Conservation (phyloP, 1,140 invertebrate genomes). For the Drusus annulatus region DNA sequence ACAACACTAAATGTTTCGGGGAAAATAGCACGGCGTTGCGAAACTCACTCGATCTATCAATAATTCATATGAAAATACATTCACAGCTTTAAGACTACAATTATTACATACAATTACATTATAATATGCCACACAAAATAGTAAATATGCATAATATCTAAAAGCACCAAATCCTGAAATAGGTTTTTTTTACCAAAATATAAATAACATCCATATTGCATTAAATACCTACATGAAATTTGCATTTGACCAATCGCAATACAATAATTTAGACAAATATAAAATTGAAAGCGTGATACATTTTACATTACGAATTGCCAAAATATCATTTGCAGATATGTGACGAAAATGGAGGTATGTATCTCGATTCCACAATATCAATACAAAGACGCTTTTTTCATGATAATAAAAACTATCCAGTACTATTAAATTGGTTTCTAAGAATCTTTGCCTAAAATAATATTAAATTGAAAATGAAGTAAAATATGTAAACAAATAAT, state of each 20-base stretch:
- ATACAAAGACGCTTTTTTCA: too few species aligned
- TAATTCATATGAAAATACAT: slow-evolving; percentile 25
- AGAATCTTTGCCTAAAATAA: too few species aligned
- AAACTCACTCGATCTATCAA: not conserved
- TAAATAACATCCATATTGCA: not conserved
- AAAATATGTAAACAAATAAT: too few species aligned
- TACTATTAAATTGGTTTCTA: too few species aligned
- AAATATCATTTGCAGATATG: too few species aligned
- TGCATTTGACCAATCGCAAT: not conserved
- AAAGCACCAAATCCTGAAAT: slow-evolving; percentile 33
- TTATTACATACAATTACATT: slow-evolving; percentile 41
- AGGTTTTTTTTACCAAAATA: slow-evolving; percentile 19
- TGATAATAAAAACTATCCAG: too few species aligned
- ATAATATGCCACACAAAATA: slow-evolving; percentile 53
- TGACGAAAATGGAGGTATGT: too few species aligned
- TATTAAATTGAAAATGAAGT: too few species aligned
- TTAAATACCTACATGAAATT: not conserved
- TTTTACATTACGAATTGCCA: too few species aligned
- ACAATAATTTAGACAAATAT: too few species aligned
- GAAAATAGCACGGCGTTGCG: not conserved
- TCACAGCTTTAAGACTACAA: not conserved
- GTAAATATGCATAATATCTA: slow-evolving; percentile 43
- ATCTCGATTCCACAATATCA: too few species aligned
- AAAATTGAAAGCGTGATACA: too few species aligned
- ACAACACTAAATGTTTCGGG: slow-evolving; percentile 13